Percentiles rank a stretch among this genome's conserved stretches.
phyloP scores from a whole-genome alignment of 2,888 invertebrate species.

The Steinernema hermaphroditum region DNA sequence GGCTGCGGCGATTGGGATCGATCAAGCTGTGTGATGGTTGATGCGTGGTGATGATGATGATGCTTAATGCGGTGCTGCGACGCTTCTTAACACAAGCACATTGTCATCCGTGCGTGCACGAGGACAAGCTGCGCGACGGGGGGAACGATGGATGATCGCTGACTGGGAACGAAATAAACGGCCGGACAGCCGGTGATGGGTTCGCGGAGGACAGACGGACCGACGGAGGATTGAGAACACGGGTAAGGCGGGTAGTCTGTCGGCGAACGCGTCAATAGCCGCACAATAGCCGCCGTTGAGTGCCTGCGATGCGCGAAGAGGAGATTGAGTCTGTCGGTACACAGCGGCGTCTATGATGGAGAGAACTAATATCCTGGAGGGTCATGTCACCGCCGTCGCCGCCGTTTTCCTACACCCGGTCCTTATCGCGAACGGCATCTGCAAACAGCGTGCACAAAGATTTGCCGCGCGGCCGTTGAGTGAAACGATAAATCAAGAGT shows the following conservation, averaged over 20 bases:
- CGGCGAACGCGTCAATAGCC: constrained; percentile 11
- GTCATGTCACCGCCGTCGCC: constrained; percentile 17
- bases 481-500: constrained; percentile 12
- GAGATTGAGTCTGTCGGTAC: constrained; percentile 5
- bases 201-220: background rate
- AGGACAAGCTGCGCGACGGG: constrained; percentile 13
- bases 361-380: background rate
- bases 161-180: background rate
- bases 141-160: background rate
- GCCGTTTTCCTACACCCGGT: background rate
- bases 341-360: background rate
- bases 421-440: constrained; percentile 27
- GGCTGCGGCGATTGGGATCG: constrained; percentile 27
- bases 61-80: constrained; percentile 11
- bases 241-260: background rate
- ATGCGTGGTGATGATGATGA: constrained; percentile 12
- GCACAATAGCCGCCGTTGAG: background rate
- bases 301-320: background rate
- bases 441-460: background rate
- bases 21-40: constrained; percentile 28
- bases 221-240: background rate
- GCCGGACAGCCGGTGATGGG: background rate
- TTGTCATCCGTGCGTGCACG: background rate
- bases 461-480: constrained; percentile 10
- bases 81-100: constrained; percentile 6